phyloP scores from a whole-genome alignment of 2,888 invertebrate species.

The Lasioglossum villosulum region DNA sequence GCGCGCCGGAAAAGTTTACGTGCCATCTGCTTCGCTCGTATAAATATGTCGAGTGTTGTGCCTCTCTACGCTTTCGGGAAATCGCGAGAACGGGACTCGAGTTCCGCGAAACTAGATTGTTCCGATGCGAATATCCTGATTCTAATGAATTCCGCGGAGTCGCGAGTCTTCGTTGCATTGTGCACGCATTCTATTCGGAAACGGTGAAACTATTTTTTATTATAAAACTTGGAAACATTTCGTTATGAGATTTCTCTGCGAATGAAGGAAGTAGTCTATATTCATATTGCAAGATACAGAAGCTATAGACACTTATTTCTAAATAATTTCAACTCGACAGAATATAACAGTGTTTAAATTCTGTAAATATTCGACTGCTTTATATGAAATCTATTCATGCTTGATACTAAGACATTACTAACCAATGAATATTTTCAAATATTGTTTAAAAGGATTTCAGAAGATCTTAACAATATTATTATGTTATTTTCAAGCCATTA shows the following conservation, averaged over 20 bases:
- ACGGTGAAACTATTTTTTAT: neutral
- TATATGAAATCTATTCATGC: neutral
- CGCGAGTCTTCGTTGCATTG: neutral
- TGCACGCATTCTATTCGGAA: neutral
- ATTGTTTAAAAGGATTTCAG: too few species aligned
- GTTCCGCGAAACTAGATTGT: conserved; percentile 23
- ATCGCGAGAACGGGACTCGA: conserved; percentile 14
- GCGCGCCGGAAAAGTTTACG: conserved; percentile 34
- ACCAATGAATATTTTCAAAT: too few species aligned
- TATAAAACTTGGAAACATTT: neutral
- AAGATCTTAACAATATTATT: too few species aligned
- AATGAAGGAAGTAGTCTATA: neutral
- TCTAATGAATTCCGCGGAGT: conserved; percentile 41
- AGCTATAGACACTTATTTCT: neutral
- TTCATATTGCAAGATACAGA: neutral
- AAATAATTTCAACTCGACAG: neutral
- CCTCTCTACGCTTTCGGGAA: conserved; percentile 5
- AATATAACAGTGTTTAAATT: neutral
- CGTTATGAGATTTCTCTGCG: neutral
- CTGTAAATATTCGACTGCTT: neutral
- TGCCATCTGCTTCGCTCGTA: conserved; percentile 35
- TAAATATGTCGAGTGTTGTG: conserved; percentile 28
- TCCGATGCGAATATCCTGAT: conserved; percentile 9
- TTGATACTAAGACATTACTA: neutral
- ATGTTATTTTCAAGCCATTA: too few species aligned